Evolutionary conservation across 2,888 invertebrate species (phyloP).

Genomic region (Muschampia plurimacula): DNA sequence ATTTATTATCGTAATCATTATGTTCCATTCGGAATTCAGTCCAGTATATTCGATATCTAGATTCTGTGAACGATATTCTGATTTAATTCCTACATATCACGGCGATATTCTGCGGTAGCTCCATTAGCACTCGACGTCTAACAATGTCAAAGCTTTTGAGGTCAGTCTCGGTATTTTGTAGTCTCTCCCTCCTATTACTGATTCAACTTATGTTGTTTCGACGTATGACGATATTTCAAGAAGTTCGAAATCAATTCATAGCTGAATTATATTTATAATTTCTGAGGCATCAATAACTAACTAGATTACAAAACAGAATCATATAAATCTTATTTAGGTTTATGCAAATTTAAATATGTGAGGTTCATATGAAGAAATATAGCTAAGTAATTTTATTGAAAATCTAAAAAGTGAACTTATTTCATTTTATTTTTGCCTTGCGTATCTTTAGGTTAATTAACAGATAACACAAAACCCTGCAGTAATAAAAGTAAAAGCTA

Average conservation of each 20-base stretch:
- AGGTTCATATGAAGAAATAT: no score
- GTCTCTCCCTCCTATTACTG: neutral
- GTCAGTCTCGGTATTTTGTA: slow-evolving; percentile 2
- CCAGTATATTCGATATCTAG: neutral
- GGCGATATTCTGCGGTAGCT: neutral
- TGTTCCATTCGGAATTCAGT: neutral
- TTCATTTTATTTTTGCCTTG: no score
- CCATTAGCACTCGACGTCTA: slow-evolving; percentile 15
- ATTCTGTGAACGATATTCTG: neutral
- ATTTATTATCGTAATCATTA: neutral
- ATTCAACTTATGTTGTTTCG: neutral
- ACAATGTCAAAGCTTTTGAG: slow-evolving; percentile 23
- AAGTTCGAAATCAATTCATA: neutral
- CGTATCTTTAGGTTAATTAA: no score
- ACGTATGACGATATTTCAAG: neutral
- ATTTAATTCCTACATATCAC: slow-evolving; percentile 5
- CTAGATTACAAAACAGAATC: neutral
- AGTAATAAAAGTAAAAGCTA: no score
- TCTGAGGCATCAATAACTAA: neutral
- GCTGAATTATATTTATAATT: neutral
- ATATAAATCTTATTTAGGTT: no score
- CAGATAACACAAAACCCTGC: no score
- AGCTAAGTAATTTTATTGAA: no score
- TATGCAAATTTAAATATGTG: no score
- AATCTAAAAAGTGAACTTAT: no score